Evolutionary conservation across 2,113 vertebrate species (phyloP), one percentile per base, ranked within the genome.

Genomic region (Corynorhinus townsendii): DNA sequence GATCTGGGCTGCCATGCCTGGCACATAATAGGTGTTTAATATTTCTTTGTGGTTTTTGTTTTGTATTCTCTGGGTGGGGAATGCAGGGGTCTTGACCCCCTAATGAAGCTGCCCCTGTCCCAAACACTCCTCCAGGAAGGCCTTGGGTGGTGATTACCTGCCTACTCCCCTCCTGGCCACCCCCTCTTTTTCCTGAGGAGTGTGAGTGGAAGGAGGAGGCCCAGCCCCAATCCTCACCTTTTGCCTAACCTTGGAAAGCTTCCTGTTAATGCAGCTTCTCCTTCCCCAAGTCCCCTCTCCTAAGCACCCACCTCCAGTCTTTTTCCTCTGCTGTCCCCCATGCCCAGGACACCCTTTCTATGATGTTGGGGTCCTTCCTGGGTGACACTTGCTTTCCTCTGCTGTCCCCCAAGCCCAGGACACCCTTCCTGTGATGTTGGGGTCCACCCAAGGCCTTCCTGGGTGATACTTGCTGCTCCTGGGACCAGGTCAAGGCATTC

Each of bases 1-100:
- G n/a, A 7, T 73, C 69, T 0, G 0, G 68, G 62, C 71, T 10
- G 68, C 38, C 0, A 0, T 0, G 47, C 0, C 0, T 3, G 52
- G 85, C 80, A 20, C 35, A 1, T 3, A 75, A 72, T 59, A 20
- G 82, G 82, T 28, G 17, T 56, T 3, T 16, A 19, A 47, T 54
- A 15, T 15, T 26, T 24, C 83, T 66, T 2, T 28, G 38, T 28
- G 38, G 12, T 40, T 22, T 43, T 24, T 9, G n/a, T 62, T 47
- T 80, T 33, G 4, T 35, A 30, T 15, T 86, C 8, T 1, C 28
- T 7, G 35, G 43, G 7, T 35, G 2, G 11, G 45, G 22, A 68
- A 20, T 20, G 77, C 38, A 8, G 33, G 68, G 45, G 3, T 54
- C 66, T 45, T 43, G 43, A 40, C n/a, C 40, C n/a, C 76, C 72